A percentile compares a stretch with the other conserved stretches of the same genome.
phyloP scores from a whole-genome alignment of 2,888 invertebrate genomes.

The Yponomeuta cagnagella region DNA sequence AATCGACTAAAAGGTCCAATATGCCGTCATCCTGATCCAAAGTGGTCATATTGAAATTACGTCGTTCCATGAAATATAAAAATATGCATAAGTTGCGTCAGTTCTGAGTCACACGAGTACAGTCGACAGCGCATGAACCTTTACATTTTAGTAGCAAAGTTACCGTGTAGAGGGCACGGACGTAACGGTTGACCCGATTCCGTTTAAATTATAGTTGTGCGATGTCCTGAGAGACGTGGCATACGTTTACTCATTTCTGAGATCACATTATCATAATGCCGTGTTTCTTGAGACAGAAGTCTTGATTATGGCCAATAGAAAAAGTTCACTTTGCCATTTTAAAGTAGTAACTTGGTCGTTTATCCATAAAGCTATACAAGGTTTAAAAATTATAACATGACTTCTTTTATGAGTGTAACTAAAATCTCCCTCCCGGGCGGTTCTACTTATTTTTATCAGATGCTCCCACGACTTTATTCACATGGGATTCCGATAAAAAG shows the following conservation, averaged over 20 bases:
- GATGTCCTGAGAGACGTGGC: no score
- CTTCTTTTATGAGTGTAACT: no score
- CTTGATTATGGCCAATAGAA: neutral
- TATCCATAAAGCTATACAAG: neutral
- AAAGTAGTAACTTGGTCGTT: neutral
- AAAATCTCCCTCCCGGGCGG: neutral
- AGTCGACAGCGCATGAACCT: conserved; percentile 24
- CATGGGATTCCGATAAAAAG: no score
- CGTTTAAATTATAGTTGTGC: neutral
- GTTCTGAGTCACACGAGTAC: conserved; percentile 53
- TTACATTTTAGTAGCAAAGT: no score
- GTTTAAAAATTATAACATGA: neutral
- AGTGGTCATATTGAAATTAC: neutral
- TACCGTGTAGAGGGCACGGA: no score
- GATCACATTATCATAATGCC: neutral
- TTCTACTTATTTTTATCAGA: no score
- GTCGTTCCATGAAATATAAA: neutral
- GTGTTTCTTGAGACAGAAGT: neutral
- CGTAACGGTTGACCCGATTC: conserved; percentile 19
- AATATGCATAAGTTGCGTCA: conserved; percentile 11
- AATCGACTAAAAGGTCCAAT: neutral
- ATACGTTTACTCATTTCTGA: neutral
- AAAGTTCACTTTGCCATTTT: neutral
- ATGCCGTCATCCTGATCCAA: neutral
- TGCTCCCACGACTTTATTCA: no score